Base-by-base conservation (phyloP, 2,113 vertebrate species). In the Coptodon bakossiorum region DNA sequence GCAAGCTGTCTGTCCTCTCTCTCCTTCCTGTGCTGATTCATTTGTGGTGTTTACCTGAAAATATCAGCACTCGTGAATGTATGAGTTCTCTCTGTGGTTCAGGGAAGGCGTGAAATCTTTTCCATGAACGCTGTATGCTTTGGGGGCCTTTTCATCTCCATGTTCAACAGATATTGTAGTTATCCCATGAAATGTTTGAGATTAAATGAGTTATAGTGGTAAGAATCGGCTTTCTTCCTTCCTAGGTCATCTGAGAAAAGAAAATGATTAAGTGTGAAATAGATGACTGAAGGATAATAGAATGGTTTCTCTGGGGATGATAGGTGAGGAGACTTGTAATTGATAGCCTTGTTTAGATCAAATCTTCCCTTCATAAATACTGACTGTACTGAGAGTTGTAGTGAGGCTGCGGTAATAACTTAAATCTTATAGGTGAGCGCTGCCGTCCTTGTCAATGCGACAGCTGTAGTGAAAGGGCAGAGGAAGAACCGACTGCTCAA, bases 1-100 rank as follows among this genome's bases (percentile, higher is more conserved):
- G 84, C 92, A 95, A 95, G 93, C 95, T 96, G 95, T 89, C 94
- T 43, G 3, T 61, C 54, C 40, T 68, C 68, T 79, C 86, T 83
- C 76, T 84, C 80, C 56, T 29, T 61, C 66, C 12, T 52, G 48
- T 90, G 82, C 86, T 34, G 43, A 80, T 89, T 89, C 57, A 54
- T 86, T 82, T 82, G 80, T 59, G 59, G 29, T 80, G 78, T 85
- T 91, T 83, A 81, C 85, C 82, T 90, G 78, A 56, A 87, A 78
- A 90, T 76, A 63, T 80, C 48, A 56, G 7, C 9, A 43, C 24
- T 76, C 8, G 57, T 29, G 14, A 38, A 79, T 78, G 45, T 63
- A 40, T 45, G 11, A 9, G 5, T 57, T 29, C 4, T 73, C 54
- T 66, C 82, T 22, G 45, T 40, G 52, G 17, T 31, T 22, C 36